These are phyloP conservation scores for Triplophysa tibetana DNA, from an alignment of 2,113 vertebrate species.

Conservation along the genomic window DNA sequence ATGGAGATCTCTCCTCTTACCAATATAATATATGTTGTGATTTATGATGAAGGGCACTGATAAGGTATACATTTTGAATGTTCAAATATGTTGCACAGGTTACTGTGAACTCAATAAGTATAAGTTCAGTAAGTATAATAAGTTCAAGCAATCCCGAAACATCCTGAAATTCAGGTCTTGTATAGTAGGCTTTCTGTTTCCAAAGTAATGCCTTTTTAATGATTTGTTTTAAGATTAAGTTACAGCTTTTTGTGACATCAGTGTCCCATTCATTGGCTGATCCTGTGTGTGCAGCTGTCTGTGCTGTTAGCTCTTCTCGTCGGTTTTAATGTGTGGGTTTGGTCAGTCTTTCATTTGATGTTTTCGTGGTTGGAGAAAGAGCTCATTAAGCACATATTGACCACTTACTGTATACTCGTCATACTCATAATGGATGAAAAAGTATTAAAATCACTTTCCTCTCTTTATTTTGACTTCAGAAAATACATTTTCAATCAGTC, in stretches of 20 bases:
- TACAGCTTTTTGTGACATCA: background rate
- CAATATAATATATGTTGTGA: background rate
- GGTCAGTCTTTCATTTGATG: background rate
- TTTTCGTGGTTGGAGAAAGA: slow-evolving; percentile 1
- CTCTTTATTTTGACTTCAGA: too few species aligned
- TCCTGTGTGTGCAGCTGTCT: slow-evolving; percentile 17
- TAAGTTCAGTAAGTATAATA: too few species aligned
- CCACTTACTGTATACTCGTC: background rate
- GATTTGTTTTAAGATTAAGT: background rate
- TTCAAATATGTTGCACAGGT: background rate
- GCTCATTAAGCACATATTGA: background rate
- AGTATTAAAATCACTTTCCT: too few species aligned
- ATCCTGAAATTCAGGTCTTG: background rate
- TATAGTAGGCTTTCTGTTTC: background rate
- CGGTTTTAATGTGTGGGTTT: background rate
- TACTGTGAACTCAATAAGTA: background rate
- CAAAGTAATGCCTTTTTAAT: background rate
- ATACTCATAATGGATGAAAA: background rate
- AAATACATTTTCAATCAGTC: too few species aligned
- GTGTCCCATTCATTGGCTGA: background rate
- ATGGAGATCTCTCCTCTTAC: too few species aligned
- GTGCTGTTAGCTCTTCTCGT: background rate
- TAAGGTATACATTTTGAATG: background rate
- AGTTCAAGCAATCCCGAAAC: too few species aligned
- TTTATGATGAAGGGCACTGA: background rate